Evolutionary conservation across 2,888 invertebrate genomes (phyloP), one percentile per base, ranked within the genome.

Genomic region (Amphipoea oculea): DNA sequence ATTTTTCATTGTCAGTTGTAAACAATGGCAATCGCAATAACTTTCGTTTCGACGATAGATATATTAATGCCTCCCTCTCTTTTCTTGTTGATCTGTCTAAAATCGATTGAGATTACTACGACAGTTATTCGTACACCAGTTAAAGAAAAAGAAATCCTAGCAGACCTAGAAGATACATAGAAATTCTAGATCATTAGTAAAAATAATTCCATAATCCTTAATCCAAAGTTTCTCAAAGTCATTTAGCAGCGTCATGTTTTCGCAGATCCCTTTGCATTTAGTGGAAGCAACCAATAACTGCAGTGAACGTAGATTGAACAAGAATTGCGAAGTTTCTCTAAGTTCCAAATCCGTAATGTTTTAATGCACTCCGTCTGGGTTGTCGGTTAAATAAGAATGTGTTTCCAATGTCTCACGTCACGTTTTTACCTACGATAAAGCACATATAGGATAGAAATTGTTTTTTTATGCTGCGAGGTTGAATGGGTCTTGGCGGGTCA

Each of bases 321-420:
- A 87, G 86, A 90, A 89, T 90, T 84, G 86, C 88, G 80, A 92
- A 94, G 91, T 94, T 93, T 83, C 87, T 85, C 88, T 87, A 89
- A 93, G 91, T 94, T 93, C 92, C 90, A 91, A 93, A 94, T 94
- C 93, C 92, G 93, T 93, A 93, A 94, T 94, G 94, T 94, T 94
- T 95, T 94, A 94, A 94, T 95, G 94, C 94, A 94, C 93, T 93
- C 89, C 87, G 92, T 90, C 93, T 93, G 91, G 90, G 89, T 90
- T 90, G 87, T 89, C 87, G 90, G 92, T 92, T 94, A 93, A 93
- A 94, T 92, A 93, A 85, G 83, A 57, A 70, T 79, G 74, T 73
- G 90, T 92, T 89, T 90, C 83, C 95, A 89, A 88, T 91, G 81
- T 57, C 68, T 9, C 36, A 84, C 87, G 89, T 54, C 9, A 84